Conservation (phyloP, 1,140 invertebrate genomes). For the Drosophila arawakana region DNA sequence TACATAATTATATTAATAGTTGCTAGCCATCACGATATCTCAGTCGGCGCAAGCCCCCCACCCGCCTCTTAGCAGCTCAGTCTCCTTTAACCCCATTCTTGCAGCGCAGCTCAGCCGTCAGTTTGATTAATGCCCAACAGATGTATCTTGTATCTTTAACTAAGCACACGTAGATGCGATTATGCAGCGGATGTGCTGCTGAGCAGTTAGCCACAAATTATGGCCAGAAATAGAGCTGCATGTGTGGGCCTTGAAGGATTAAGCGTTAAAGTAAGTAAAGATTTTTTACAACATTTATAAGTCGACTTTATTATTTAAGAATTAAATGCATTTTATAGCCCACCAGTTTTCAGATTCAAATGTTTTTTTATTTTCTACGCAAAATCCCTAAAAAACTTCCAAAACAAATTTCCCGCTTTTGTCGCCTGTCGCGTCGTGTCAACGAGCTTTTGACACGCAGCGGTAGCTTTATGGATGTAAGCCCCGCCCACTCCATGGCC, state of each 20-base stretch:
- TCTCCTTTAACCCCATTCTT: conserved; percentile 7
- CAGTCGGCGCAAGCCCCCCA: not conserved
- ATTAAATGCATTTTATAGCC: too few relatives aligned
- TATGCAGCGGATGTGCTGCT: not conserved
- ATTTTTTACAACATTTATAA: too few relatives aligned
- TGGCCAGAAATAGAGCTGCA: not conserved
- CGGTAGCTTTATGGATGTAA: conserved; percentile 1
- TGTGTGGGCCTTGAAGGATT: not conserved
- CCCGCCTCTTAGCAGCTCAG: not conserved
- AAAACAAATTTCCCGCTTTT: too few relatives aligned
- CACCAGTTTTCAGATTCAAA: too few relatives aligned
- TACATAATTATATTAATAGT: conserved; percentile 58
- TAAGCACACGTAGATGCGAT: conserved; percentile 11
- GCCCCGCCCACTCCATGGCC: not conserved
- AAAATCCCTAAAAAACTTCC: not conserved
- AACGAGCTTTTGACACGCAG: conserved; percentile 9
- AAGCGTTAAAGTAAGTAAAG: too few relatives aligned
- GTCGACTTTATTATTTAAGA: too few relatives aligned
- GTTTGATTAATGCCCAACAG: conserved; percentile 34
- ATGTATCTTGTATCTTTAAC: conserved; percentile 21
- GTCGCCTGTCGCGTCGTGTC: conserved; percentile 6
- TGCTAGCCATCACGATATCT: conserved; percentile 32
- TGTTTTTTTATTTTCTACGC: too few relatives aligned
- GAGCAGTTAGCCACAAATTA: not conserved
- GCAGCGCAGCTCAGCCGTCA: conserved; percentile 35